phyloP scores from a whole-genome alignment of 2,888 invertebrate genomes.

The Dynastes grantii region DNA sequence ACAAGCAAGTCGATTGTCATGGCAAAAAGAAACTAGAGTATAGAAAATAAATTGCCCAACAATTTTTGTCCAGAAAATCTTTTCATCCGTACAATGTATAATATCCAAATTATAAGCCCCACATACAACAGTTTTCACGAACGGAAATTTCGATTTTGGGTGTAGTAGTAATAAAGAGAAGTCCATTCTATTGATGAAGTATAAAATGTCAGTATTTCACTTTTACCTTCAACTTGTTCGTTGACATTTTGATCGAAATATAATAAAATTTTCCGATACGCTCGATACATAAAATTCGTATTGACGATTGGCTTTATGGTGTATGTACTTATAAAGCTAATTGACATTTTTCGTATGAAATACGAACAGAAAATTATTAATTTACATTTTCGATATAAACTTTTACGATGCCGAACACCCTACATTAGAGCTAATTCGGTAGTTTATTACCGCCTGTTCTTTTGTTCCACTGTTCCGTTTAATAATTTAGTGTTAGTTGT shows the following conservation, averaged over 20 bases:
- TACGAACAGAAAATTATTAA: conserved; percentile 9
- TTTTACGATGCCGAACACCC: neutral
- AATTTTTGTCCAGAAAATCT: too few species aligned
- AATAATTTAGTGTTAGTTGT: too few species aligned
- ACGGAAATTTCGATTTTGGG: neutral
- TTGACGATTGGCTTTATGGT: neutral
- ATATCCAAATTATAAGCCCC: too few species aligned
- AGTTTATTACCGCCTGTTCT: too few species aligned
- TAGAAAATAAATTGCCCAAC: too few species aligned
- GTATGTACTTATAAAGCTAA: conserved; percentile 2
- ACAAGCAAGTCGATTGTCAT: too few species aligned
- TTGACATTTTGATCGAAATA: conserved; percentile 31
- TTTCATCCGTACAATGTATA: too few species aligned
- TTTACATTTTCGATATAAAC: neutral
- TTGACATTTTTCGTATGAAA: neutral
- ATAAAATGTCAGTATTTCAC: conserved; percentile 32
- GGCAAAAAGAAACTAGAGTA: too few species aligned
- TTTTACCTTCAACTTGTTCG: conserved; percentile 14
- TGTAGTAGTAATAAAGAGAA: conserved; percentile 6
- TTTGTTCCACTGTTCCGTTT: too few species aligned
- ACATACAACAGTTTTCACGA: too few species aligned
- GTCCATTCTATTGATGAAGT: conserved; percentile 24
- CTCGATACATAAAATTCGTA: conserved; percentile 26
- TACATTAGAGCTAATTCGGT: too few species aligned
- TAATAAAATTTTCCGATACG: conserved; percentile 26